Conservation (phyloP, 2,888 invertebrate species). For the Conus canariensis region DNA sequence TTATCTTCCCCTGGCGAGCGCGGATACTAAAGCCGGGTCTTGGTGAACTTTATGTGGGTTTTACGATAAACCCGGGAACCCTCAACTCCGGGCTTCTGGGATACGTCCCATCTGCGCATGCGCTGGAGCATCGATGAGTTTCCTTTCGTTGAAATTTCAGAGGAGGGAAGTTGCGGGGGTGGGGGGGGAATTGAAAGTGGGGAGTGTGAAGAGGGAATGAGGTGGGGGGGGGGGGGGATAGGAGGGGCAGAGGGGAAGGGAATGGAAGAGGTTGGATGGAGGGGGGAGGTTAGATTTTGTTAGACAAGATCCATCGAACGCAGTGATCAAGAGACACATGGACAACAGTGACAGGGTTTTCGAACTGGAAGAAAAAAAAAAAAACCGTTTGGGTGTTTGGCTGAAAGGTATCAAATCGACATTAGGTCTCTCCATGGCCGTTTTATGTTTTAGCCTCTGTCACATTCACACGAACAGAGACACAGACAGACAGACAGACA, state of each 20-base stretch:
- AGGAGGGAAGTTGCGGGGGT: too few relatives aligned
- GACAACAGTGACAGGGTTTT: neutral
- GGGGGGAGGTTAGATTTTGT: neutral
- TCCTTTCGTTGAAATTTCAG: too few relatives aligned
- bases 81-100: neutral
- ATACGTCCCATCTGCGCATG: constrained; percentile 22
- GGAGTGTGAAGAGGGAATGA: neutral
- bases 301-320: neutral
- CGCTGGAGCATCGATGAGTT: too few relatives aligned
- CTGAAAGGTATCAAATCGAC: too few relatives aligned
- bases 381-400: too few relatives aligned
- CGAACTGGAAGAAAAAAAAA: too few relatives aligned
- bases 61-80: constrained; percentile 23
- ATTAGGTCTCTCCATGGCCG: too few relatives aligned
- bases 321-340: neutral
- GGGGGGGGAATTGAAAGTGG: neutral
- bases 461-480: too few relatives aligned
- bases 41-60: constrained; percentile 22
- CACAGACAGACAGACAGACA: too few relatives aligned
- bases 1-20: constrained; percentile 23
- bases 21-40: constrained; percentile 20
- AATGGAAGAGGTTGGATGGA: neutral
- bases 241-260: neutral
- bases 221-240: neutral
- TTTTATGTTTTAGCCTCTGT: too few relatives aligned